phyloP scores from a whole-genome alignment of 2,797 vertebrate genomes.

The Loriculus beryllinus region DNA sequence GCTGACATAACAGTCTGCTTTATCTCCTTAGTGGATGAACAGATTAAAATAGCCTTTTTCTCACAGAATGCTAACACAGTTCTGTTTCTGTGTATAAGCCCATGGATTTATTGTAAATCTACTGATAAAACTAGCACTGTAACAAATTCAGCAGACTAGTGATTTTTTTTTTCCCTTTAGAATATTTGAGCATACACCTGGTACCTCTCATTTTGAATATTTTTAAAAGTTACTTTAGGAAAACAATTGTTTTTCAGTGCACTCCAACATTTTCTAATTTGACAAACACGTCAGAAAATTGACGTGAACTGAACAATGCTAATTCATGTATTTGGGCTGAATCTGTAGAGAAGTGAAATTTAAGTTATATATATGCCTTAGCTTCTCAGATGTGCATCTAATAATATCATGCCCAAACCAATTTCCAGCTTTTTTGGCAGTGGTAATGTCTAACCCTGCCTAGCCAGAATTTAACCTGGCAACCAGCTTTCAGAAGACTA shows the following conservation, averaged over 20 bases:
- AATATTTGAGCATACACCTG: neutral
- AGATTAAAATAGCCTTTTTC: conserved; percentile 45
- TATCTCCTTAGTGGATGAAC: conserved; percentile 14
- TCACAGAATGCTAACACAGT: conserved; percentile 11
- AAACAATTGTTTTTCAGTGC: neutral
- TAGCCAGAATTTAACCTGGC: neutral
- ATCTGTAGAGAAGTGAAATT: neutral
- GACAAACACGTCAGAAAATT: neutral
- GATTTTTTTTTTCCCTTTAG: neutral
- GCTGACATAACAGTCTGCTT: conserved; percentile 42
- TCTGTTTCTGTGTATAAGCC: neutral
- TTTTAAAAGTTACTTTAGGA: neutral
- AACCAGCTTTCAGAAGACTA: neutral
- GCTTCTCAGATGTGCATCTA: neutral
- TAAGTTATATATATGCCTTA: neutral
- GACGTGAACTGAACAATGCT: neutral
- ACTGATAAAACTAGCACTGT: neutral
- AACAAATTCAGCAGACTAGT: neutral
- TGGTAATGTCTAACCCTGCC: neutral
- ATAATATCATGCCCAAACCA: neutral
- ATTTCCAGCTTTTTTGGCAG: neutral
- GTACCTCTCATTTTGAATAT: neutral
- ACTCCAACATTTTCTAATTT: neutral
- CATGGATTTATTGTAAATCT: conserved; percentile 1
- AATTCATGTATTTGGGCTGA: neutral